These are phyloP conservation scores for Epinotia demarniana DNA, from an alignment of 2,888 invertebrate genomes.

Conservation along the genomic window DNA sequence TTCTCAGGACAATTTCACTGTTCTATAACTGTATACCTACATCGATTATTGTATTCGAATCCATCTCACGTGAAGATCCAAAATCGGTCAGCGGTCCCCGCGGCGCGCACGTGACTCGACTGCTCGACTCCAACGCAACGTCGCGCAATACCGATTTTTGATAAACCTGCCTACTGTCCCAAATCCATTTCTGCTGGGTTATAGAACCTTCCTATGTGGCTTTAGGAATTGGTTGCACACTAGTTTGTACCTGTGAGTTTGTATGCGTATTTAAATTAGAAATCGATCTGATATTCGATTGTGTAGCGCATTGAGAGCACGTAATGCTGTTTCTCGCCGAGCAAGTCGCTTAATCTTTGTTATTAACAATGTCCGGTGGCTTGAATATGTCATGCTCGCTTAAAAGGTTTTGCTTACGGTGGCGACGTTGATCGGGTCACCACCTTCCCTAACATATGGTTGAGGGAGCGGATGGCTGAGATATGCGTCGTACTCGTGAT, in stretches of 20 bases:
- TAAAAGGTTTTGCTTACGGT: no score
- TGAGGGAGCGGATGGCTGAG: no score
- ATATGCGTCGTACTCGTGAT: no score
- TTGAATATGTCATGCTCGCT: no score
- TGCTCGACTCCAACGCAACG: slow-evolving; percentile 64
- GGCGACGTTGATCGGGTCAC: no score
- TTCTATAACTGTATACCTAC: slow-evolving; percentile 58
- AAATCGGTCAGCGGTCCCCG: slow-evolving; percentile 71
- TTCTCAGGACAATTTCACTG: no score
- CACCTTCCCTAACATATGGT: no score
- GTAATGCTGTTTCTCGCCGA: no score
- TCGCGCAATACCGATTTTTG: slow-evolving; percentile 41
- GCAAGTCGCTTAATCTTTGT: no score
- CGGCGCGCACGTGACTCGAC: slow-evolving; percentile 70
- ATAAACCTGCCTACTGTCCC: slow-evolving; percentile 29
- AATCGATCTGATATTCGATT: background rate
- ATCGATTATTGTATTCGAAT: slow-evolving; percentile 76
- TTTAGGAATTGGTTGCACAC: background rate
- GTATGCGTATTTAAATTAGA: background rate
- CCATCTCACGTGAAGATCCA: slow-evolving; percentile 70
- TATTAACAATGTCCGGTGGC: no score
- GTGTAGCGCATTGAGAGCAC: no score
- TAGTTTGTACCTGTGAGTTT: background rate
- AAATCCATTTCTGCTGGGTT: slow-evolving; percentile 34
- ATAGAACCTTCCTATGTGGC: background rate